Evolutionary conservation across 2,888 invertebrate species (phyloP), one percentile per base, ranked within the genome.

Genomic region (Lasioglossum marginatum): DNA sequence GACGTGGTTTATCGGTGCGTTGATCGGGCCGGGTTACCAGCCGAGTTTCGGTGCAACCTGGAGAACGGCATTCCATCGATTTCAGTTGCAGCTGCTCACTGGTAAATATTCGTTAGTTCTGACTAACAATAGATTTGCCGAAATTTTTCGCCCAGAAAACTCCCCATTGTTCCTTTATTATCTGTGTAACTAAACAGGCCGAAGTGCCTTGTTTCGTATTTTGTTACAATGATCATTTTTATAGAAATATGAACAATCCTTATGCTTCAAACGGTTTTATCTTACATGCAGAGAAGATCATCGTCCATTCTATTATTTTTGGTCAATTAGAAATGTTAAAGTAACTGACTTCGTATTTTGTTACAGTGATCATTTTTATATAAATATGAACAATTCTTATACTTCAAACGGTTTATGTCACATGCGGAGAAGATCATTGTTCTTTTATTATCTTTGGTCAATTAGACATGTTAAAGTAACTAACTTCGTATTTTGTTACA

Each of bases 21-120:
- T 89, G 90, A 93, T 93, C 93, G 89, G 84, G 91, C 89, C 79
- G 75, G 84, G 90, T 89, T 90, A 89, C 92, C 85, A 91, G 90
- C 85, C 83, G 85, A 80, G 87, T 85, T 79, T 86, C 86, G 86
- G 85, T 89, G 88, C 91, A 92, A 87, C 91, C 89, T 86, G 91
- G 91, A 88, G 89, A 92, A 92, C 93, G 90, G 92, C 93, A 93
- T 93, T 93, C 93, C 93, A 91, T 88, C 88, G 90, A 87, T 92
- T 93, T 92, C 88, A 90, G 88, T 88, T 88, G 82, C 84, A 80
- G 87, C 87, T 87, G 89, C 87, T 88, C 89, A 90, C 92, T 92
- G 90, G 89, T 74, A 82, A 86, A 74, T 84, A 88, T 87, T 83
- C 87, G 81, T 89, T 87, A 88, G 77, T 74, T 57, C 80, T 57